phyloP scores from a whole-genome alignment of 2,113 vertebrate species.

The Macrotis lagotis region DNA sequence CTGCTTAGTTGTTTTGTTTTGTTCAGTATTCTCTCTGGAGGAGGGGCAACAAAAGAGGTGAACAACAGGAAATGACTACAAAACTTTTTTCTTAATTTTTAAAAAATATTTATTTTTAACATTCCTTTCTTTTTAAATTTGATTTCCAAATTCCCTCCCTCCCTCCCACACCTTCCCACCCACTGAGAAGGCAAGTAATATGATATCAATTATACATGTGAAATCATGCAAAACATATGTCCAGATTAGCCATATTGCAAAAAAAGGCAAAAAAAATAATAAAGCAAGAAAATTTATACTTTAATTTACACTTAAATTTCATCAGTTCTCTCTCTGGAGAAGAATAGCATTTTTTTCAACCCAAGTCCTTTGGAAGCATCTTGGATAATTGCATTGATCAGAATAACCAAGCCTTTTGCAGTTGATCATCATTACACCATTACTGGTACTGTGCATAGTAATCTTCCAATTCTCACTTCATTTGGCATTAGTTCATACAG shows the following conservation, averaged over 20 bases:
- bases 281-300: background rate
- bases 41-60: background rate
- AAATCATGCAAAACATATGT: too few species aligned
- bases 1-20: too few species aligned
- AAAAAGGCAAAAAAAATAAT: background rate
- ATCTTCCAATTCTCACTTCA: background rate
- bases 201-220: background rate
- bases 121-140: background rate
- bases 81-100: background rate
- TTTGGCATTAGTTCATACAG: too few species aligned
- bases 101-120: background rate
- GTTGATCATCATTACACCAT: background rate
- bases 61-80: background rate
- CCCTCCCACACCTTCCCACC: background rate
- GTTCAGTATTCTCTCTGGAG: background rate
- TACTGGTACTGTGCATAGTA: background rate
- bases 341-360: background rate
- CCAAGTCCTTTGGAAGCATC: background rate
- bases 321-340: background rate
- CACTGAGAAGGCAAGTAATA: background rate
- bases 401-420: background rate
- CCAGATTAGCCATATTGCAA: too few species aligned
- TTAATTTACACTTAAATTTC: background rate
- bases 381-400: background rate
- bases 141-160: background rate